phyloP scores from a whole-genome alignment of 35 echinoderm and acorn worm genomes.

The Ophioderma brevispina region DNA sequence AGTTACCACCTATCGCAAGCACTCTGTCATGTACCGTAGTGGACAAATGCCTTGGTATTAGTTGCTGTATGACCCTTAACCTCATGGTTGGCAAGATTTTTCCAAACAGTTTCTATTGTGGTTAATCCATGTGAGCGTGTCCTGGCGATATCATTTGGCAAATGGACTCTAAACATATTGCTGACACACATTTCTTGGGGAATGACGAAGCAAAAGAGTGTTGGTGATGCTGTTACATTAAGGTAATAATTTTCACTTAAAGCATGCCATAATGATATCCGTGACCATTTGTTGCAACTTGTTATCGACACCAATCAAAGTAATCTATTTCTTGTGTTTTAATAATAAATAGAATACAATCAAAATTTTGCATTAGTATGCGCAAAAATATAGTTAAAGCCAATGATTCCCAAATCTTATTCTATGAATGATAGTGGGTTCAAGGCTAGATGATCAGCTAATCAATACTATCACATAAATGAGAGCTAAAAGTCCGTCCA shows the following conservation, averaged over 20 bases:
- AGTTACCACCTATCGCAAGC: background rate
- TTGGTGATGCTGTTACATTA: background rate
- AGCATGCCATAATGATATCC: background rate
- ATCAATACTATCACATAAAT: no score
- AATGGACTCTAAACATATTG: background rate
- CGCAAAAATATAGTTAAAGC: no score
- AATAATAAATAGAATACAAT: no score
- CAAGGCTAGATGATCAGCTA: no score
- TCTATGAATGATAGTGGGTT: no score
- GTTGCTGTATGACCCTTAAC: conserved; percentile 24
- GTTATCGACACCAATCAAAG: background rate
- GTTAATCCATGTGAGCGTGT: conserved; percentile 14
- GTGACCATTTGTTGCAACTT: background rate
- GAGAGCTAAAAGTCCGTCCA: no score
- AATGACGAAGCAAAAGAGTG: background rate
- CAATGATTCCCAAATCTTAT: no score
- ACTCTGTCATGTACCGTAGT: background rate
- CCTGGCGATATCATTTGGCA: background rate
- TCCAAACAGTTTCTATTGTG: background rate
- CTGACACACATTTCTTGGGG: conserved; percentile 1
- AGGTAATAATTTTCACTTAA: background rate
- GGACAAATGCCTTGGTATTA: conserved; percentile 16
- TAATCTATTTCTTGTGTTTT: background rate
- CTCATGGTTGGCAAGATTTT: background rate
- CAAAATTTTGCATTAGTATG: no score